Conservation (phyloP, 2,113 vertebrate genomes). For the Orientallactaga bullata region DNA sequence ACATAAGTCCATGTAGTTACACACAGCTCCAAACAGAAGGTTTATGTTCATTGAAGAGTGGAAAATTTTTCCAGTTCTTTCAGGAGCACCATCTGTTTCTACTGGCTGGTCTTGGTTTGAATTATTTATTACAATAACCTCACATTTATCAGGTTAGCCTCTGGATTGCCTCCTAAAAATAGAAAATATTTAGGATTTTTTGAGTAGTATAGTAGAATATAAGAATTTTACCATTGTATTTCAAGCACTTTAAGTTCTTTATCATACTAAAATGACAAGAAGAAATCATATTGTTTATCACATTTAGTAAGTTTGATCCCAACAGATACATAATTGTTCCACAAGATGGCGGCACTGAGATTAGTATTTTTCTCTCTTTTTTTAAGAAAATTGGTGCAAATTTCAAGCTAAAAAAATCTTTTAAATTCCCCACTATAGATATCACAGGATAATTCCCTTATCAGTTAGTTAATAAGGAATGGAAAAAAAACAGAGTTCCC, state of each 20-base stretch:
- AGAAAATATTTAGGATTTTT: slow-evolving; percentile 84
- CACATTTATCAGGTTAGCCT: slow-evolving; percentile 88
- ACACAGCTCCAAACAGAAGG: slow-evolving; percentile 80
- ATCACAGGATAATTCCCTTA: slow-evolving; percentile 65
- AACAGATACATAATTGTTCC: slow-evolving; percentile 53
- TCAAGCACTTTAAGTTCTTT: slow-evolving; percentile 70
- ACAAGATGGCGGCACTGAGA: slow-evolving; percentile 62
- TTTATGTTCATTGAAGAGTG: slow-evolving; percentile 84
- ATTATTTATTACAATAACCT: slow-evolving; percentile 88
- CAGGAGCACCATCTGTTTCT: slow-evolving; percentile 89
- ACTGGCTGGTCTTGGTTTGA: slow-evolving; percentile 83
- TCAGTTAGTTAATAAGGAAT: slow-evolving; percentile 63
- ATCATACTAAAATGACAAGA: slow-evolving; percentile 72
- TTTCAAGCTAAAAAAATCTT: slow-evolving; percentile 30
- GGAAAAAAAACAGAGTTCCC: slow-evolving; percentile 70
- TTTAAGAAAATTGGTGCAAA: slow-evolving; percentile 61
- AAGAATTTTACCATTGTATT: slow-evolving; percentile 75
- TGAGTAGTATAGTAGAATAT: slow-evolving; percentile 79
- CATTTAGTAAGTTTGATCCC: slow-evolving; percentile 50
- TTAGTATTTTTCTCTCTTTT: slow-evolving; percentile 43
- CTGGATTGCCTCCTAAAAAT: slow-evolving; percentile 87
- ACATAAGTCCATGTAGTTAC: slow-evolving; percentile 57
- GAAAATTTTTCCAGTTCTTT: slow-evolving; percentile 84
- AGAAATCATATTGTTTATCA: slow-evolving; percentile 54
- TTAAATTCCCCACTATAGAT: slow-evolving; percentile 37